Evolutionary conservation across 2,888 invertebrate genomes (phyloP).

Genomic region (Coremacera marginata): DNA sequence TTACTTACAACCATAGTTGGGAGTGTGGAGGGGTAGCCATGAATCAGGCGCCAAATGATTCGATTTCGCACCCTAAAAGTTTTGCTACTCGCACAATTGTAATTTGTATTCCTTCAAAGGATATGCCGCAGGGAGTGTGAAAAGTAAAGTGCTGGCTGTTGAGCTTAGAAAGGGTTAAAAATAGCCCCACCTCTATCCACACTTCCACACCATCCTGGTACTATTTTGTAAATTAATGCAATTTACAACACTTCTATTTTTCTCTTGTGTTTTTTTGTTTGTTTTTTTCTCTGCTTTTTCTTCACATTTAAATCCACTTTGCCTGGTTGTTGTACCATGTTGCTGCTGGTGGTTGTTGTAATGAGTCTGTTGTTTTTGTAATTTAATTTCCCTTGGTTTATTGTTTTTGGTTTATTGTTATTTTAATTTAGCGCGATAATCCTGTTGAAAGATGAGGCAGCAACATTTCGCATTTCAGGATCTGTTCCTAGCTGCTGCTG

Average conservation of each 20-base stretch:
- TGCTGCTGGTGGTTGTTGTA: constrained; percentile 21
- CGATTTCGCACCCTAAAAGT: constrained; percentile 31
- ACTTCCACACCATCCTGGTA: background rate
- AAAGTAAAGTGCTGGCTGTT: background rate
- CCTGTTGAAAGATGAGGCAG: constrained; percentile 28
- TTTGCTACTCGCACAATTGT: constrained; percentile 16
- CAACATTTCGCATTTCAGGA: constrained; percentile 17
- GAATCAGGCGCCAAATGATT: constrained; percentile 10
- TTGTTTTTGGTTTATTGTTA: constrained; percentile 11
- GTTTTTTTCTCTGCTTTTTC: background rate
- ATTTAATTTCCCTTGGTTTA: constrained; percentile 2
- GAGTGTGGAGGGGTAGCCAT: constrained; percentile 29
- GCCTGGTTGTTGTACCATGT: too few relatives aligned
- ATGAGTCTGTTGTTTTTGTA: background rate
- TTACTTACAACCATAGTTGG: constrained; percentile 48
- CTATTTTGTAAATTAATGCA: constrained; percentile 33
- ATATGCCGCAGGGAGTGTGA: background rate
- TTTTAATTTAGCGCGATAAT: constrained; percentile 31
- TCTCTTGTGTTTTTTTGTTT: background rate
- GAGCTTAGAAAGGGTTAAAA: background rate
- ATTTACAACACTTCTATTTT: constrained; percentile 30
- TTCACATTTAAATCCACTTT: constrained; percentile 19
- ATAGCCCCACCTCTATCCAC: background rate
- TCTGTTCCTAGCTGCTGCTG: background rate
- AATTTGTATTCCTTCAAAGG: constrained; percentile 15